These are phyloP conservation scores for Ommatoiulus sabulosus DNA, from an alignment of 2,888 invertebrate genomes.

Conservation along the genomic window DNA sequence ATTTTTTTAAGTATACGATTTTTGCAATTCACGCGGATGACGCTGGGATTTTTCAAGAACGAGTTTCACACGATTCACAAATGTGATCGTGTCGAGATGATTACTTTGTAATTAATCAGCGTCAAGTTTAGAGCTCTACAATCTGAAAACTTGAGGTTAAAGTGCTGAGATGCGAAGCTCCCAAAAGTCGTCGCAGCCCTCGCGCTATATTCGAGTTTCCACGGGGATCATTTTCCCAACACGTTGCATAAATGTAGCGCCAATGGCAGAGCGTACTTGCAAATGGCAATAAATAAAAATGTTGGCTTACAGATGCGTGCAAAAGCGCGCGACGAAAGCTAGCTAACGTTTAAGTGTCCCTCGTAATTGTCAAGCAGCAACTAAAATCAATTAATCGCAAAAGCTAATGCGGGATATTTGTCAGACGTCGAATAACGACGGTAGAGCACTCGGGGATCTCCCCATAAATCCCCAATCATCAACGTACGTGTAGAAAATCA, in stretches of 20 bases:
- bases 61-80: no score
- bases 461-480: not conserved
- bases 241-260: not conserved
- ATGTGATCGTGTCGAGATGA: not conserved
- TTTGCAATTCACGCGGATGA: no score
- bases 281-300: not conserved
- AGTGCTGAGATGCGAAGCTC: not conserved
- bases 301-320: not conserved
- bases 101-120: not conserved
- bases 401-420: not conserved
- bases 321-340: not conserved
- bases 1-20: no score
- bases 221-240: not conserved
- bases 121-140: not conserved
- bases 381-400: conserved; percentile 13
- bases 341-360: not conserved
- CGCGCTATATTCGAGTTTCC: not conserved
- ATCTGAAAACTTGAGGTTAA: not conserved
- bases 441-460: not conserved
- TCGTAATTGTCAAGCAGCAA: not conserved
- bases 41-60: no score
- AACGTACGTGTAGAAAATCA: not conserved
- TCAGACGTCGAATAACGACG: not conserved
- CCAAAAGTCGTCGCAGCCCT: not conserved
- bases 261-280: not conserved